phyloP scores from a whole-genome alignment of 2,888 invertebrate genomes.

The Horisme vitalbata region DNA sequence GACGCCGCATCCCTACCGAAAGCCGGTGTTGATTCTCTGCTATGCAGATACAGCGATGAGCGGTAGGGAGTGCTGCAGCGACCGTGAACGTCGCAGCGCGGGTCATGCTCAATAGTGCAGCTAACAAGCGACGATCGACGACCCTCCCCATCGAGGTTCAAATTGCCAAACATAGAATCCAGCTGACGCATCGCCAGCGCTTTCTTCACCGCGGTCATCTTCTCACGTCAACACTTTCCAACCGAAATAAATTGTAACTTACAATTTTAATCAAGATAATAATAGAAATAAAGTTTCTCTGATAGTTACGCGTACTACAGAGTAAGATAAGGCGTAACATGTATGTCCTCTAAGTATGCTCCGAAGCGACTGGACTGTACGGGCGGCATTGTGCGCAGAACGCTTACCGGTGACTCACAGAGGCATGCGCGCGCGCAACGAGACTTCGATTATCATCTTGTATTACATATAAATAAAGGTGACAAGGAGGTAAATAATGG shows the following conservation, averaged over 20 bases:
- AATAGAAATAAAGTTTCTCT: constrained; percentile 44
- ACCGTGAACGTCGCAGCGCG: constrained; percentile 89
- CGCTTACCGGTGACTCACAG: constrained; percentile 73
- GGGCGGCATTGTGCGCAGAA: constrained; percentile 76
- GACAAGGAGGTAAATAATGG: constrained; percentile 75
- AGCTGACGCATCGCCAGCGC: constrained; percentile 87
- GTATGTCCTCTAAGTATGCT: constrained; percentile 79
- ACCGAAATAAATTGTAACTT: constrained; percentile 46
- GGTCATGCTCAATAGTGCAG: constrained; percentile 82
- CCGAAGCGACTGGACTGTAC: constrained; percentile 75
- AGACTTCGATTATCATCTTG: constrained; percentile 67
- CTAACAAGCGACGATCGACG: constrained; percentile 70
- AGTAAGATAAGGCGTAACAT: constrained; percentile 64
- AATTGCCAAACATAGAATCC: constrained; percentile 87
- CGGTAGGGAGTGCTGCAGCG: constrained; percentile 71
- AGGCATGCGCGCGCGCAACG: constrained; percentile 73
- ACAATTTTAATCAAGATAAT: constrained; percentile 44
- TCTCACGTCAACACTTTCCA: constrained; percentile 44
- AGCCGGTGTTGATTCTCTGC: constrained; percentile 80
- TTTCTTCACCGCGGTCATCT: constrained; percentile 82
- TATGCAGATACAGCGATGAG: constrained; percentile 73
- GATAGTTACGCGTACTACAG: constrained; percentile 47
- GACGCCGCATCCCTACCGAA: constrained; percentile 81
- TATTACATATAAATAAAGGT: constrained; percentile 71
- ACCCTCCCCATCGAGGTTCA: constrained; percentile 81